Evolutionary conservation across 35 echinoderm and acorn worm species (phyloP).

Genomic region (Nesometra sesokonis): DNA sequence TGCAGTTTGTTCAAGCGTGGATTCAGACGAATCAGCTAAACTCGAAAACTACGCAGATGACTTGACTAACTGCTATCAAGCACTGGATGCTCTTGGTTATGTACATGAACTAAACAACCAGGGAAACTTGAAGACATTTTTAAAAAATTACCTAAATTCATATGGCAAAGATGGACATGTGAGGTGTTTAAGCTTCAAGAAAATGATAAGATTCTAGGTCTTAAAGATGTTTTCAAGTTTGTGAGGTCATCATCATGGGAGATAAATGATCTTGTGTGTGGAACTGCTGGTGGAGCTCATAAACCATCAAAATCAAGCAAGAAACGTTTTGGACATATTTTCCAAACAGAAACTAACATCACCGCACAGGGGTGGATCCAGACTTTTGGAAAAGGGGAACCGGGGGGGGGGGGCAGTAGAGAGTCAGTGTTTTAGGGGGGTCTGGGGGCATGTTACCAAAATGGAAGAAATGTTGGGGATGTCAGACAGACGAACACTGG

Average conservation of each 20-base stretch:
- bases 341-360: neutral
- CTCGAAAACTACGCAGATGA: slow-evolving; percentile 11
- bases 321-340: too few relatives aligned
- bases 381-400: too few relatives aligned
- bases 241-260: neutral
- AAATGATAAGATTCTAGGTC: neutral
- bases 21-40: neutral
- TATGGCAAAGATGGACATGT: neutral
- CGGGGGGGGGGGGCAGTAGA: too few relatives aligned
- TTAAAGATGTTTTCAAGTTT: slow-evolving; percentile 12
- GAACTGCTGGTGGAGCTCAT: neutral
- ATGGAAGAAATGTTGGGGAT: slow-evolving; percentile 8
- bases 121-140: neutral
- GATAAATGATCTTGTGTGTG: slow-evolving; percentile 17
- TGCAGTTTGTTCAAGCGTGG: slow-evolving; percentile 7
- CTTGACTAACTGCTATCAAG: neutral
- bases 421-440: too few relatives aligned
- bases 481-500: slow-evolving; percentile 23
- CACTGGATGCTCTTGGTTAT: neutral
- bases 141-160: slow-evolving; percentile 4
- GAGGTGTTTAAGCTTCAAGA: neutral
- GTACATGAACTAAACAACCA: slow-evolving; percentile 12
- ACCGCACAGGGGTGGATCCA: too few relatives aligned
- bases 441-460: neutral
- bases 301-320: too few relatives aligned